Evolutionary conservation across 2,113 vertebrate genomes (phyloP).

Genomic region (Mobula hypostoma): DNA sequence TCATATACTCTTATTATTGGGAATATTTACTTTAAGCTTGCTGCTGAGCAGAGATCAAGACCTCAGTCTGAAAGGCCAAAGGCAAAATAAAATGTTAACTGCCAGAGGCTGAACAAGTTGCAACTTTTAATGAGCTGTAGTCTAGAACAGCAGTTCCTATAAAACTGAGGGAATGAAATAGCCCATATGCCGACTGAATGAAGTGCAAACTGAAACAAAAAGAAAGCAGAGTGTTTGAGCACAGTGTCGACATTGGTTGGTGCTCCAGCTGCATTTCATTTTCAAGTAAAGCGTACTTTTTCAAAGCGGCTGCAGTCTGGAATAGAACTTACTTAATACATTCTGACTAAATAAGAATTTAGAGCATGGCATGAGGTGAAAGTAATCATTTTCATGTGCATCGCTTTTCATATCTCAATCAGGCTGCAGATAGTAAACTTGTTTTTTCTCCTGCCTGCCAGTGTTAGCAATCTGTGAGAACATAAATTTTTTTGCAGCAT

Average conservation of each 20-base stretch:
- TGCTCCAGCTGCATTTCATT: conserved; percentile 24
- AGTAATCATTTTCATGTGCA: conserved; percentile 18
- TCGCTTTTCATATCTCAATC: neutral
- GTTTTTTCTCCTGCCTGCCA: neutral
- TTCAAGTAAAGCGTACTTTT: neutral
- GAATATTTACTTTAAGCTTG: neutral
- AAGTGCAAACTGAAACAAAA: conserved; percentile 26
- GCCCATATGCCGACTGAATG: conserved; percentile 22
- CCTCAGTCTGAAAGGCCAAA: neutral
- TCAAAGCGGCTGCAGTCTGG: conserved; percentile 24
- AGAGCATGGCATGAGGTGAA: neutral
- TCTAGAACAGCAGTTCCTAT: neutral
- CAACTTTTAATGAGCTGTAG: conserved; percentile 8
- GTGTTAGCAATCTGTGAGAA: too few relatives aligned
- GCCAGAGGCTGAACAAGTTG: neutral
- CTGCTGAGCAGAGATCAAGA: neutral
- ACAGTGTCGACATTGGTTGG: neutral
- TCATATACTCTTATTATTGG: too few relatives aligned
- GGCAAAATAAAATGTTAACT: neutral
- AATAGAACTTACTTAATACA: conserved; percentile 4
- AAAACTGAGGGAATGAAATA: neutral
- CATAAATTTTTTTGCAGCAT: neutral
- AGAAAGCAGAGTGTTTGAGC: neutral
- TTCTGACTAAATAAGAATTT: neutral
- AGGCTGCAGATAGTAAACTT: neutral